Base-by-base conservation (phyloP, 2,888 invertebrate species). In the Xanthorhoe spadicearia region DNA sequence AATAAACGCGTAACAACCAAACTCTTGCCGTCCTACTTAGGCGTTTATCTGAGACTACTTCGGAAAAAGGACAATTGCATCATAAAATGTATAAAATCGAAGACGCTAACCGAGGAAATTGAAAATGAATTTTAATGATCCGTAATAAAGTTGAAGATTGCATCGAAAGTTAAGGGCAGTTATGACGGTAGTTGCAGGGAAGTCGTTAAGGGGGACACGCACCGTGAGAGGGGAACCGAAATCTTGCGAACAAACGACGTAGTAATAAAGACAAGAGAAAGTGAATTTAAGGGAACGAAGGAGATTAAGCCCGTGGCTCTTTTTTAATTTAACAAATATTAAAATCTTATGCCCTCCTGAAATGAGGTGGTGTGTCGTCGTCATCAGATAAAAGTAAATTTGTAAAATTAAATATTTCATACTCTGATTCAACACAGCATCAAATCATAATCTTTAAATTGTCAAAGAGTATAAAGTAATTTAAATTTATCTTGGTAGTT, bases 251-350 rank as follows among this genome's bases (percentile, higher is more conserved):
- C 92, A 92, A 93, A 92, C 91, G 92, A 83, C 89, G 85, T 85
- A 81, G 92, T 94, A 94, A 94, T 94, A 94, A 94, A 94, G 94
- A 94, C 74, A 74, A 71, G 92, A 94, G 94, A 94, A 94, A 94
- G 94, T 94, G 94, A 94, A 94, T 94, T 94, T 94, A 94, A 94
- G 91, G 90, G 92, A 88, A 90, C 88, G 88, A 91, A 93, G 91
- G 81, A 91, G 91, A 92, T 92, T 92, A 92, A 83, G 86, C 81
- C 81, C 82, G 85, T 84, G 88, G 89, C 88, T 87, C 87, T 86
- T 92, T 67, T 90, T 92, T 92, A 92, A 92, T 92, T 92, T 91
- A 82, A 84, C 89, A 88, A 88, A 90, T 89, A 90, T 88, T 85
- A 85, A 83, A 88, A 84, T 83, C 75, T 58, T 70, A 59, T 66